A percentile compares a stretch with the other conserved stretches of the same genome.
Conservation (phyloP, 2,888 invertebrate species). For the Lithophane leautieri region DNA sequence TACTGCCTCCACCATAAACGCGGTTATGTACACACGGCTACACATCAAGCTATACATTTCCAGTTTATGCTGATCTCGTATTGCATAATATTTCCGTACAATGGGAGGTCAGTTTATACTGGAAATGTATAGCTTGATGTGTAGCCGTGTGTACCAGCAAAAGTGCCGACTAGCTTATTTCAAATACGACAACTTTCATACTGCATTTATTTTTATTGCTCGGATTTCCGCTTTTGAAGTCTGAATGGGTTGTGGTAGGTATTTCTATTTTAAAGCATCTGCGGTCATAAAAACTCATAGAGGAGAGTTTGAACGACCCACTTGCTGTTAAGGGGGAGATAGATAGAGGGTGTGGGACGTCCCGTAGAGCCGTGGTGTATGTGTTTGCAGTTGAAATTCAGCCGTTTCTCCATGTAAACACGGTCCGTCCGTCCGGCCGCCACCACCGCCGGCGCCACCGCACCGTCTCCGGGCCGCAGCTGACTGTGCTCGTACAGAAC, state of each 20-base stretch:
- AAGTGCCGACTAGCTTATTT: slow-evolving; percentile 39
- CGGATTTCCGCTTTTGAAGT: slow-evolving; percentile 58
- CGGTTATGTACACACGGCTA: too few relatives aligned
- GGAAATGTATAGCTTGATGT: too few relatives aligned
- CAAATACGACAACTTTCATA: slow-evolving; percentile 58
- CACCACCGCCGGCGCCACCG: not conserved
- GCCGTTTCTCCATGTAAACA: slow-evolving; percentile 71
- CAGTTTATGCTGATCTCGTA: too few relatives aligned
- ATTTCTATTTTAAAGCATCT: slow-evolving; percentile 67
- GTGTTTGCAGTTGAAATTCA: slow-evolving; percentile 73
- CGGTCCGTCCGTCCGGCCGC: slow-evolving; percentile 53
- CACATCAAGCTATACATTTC: too few relatives aligned
- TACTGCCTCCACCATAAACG: not conserved
- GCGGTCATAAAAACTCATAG: slow-evolving; percentile 64
- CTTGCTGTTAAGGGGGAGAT: slow-evolving; percentile 52
- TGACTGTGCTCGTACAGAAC: slow-evolving; percentile 54
- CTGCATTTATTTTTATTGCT: slow-evolving; percentile 64
- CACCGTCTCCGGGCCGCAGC: slow-evolving; percentile 51
- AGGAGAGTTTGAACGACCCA: slow-evolving; percentile 60
- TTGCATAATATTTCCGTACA: too few relatives aligned
- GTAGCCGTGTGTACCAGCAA: slow-evolving; percentile 15
- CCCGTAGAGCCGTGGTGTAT: slow-evolving; percentile 37
- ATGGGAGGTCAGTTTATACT: too few relatives aligned
- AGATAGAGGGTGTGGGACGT: slow-evolving; percentile 18
- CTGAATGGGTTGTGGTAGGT: slow-evolving; percentile 56